Evolutionary conservation across 64 coral and sea anemone species (phyloP).

Genomic region (Astreopora myriophthalma): DNA sequence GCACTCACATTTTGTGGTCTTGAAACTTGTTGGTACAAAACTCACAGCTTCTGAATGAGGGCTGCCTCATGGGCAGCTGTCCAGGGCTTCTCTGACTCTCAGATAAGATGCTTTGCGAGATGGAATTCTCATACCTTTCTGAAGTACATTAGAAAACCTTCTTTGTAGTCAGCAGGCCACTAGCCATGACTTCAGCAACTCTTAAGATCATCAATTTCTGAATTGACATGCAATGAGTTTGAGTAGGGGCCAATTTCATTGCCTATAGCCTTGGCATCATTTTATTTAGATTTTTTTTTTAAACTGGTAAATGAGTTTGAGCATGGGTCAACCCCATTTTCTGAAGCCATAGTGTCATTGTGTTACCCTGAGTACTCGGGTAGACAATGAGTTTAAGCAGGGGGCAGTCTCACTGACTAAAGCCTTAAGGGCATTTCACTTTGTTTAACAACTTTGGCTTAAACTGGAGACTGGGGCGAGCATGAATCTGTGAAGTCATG

Average conservation of each 20-base stretch:
- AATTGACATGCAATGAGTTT: not conserved
- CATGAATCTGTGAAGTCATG: too few species aligned
- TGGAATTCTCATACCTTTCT: constrained; percentile 4
- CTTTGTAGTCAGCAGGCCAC: not conserved
- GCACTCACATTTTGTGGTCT: not conserved
- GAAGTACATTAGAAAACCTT: not conserved
- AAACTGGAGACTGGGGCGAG: too few species aligned
- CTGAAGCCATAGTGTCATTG: too few species aligned
- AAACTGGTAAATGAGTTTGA: too few species aligned
- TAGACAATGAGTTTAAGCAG: too few species aligned
- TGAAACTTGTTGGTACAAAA: not conserved
- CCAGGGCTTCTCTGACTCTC: not conserved
- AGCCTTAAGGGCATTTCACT: too few species aligned
- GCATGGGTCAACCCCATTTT: too few species aligned
- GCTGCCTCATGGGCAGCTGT: not conserved
- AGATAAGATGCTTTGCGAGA: not conserved
- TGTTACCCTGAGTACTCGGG: too few species aligned
- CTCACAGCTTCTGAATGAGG: constrained; percentile 18
- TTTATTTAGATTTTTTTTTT: too few species aligned
- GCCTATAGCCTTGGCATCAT: not conserved
- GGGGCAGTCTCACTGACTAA: too few species aligned
- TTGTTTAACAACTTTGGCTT: too few species aligned
- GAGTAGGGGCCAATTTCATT: not conserved
- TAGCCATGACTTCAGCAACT: not conserved
- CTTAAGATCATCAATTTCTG: not conserved